Evolutionary conservation across 2,888 invertebrate genomes (phyloP).

Genomic region (Lydus trimaculatus): DNA sequence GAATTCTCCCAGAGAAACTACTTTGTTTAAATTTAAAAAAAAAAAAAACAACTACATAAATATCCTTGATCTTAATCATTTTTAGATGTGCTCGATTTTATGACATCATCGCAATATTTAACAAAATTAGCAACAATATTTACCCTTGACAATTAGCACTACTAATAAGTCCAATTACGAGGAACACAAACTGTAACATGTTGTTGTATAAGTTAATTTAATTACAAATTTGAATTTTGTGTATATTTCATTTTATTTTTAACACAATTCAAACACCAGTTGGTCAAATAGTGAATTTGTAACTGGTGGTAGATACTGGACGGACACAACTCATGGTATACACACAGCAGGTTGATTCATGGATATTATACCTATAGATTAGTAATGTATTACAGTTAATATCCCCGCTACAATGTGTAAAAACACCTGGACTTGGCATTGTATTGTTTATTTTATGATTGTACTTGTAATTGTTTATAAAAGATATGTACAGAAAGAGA

Average conservation of each 20-base stretch:
- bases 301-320: slow-evolving; percentile 13
- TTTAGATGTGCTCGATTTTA: not conserved
- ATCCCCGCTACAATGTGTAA: slow-evolving; percentile 16
- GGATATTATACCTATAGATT: too few relatives aligned
- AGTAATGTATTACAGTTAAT: slow-evolving; percentile 12
- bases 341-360: not conserved
- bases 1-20: not conserved
- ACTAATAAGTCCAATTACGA: slow-evolving; percentile 13
- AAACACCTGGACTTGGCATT: slow-evolving; percentile 23
- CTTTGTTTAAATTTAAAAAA: not conserved
- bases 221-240: not conserved
- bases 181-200: slow-evolving; percentile 20
- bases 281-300: not conserved
- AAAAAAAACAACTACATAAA: too few relatives aligned
- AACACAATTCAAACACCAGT: not conserved
- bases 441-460: slow-evolving; percentile 18
- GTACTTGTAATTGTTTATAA: not conserved
- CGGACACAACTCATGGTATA: not conserved
- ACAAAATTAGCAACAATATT: not conserved
- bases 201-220: not conserved
- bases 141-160: slow-evolving; percentile 21
- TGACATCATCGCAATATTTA: slow-evolving; percentile 20
- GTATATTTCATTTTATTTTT: not conserved
- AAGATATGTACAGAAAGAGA: not conserved
- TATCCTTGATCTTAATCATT: not conserved